Base-by-base conservation (phyloP, 2,113 vertebrate genomes). In the Chloroceryle aenea region DNA sequence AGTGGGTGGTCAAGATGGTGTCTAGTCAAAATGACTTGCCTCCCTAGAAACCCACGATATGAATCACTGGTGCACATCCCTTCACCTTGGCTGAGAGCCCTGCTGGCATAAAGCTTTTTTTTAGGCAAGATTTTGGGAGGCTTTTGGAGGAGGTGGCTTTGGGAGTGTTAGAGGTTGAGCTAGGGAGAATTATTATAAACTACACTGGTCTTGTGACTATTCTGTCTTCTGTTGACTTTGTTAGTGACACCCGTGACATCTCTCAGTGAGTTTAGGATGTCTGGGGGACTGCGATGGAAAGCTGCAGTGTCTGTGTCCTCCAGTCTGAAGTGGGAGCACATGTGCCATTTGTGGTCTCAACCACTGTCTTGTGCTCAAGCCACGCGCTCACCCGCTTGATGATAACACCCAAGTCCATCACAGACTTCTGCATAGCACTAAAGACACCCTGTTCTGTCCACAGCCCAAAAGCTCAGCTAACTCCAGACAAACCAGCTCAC, bases 351-450 rank as follows among this genome's bases (percentile, higher is more conserved):
- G 40, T 53, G 42, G 10, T 61, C n/a, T 81, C 42, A 52, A 8
- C 9, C 29, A 2, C 30, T 50, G 2, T 6, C 55, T 29, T 58
- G 36, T 25, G 12, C 68, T 29, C 48, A 19, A 42, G 76, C 34
- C 0, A 0, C 13, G 76, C 14, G 0, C 53, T 66, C 14, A 4
- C 22, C 29, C 7, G 0, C 6, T 19, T 27, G 26, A 13, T 61
- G 71, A 3, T 47, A 25, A 50, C 25, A 48, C 22, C 50, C 40
- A 17, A 14, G 42, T 58, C 38, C 48, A 4, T 19, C 9, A 4
- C 7, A 79, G 58, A 4, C 23, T 55, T 40, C 14, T 43, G 67
- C 27, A 2, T 3, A 2, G 80, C 7, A 36, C 50, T 40, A 0
- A 23, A 64, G 76, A 4, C 45, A 20, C 45, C 17, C 50, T 17